Evolutionary conservation across 2,113 vertebrate species (phyloP).

Genomic region (Lagopus leucura): DNA sequence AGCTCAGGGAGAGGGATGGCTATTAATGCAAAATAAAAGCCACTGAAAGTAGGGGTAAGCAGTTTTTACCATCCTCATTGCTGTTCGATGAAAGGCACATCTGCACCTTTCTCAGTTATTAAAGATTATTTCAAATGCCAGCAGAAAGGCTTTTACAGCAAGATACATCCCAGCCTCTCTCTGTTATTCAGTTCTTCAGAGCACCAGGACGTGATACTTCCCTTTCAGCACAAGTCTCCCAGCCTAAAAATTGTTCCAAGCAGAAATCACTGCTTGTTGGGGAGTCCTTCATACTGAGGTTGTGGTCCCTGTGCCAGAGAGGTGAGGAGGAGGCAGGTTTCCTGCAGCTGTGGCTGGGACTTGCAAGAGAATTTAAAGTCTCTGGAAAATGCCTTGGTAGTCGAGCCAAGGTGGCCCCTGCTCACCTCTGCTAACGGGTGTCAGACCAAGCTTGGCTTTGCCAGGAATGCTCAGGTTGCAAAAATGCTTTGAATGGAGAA

Average conservation of each 20-base stretch:
- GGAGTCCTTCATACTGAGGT: neutral
- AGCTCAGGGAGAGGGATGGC: slow-evolving; percentile 34
- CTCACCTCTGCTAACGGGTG: fast-evolving
- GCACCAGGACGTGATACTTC: neutral
- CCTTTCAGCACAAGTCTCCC: neutral
- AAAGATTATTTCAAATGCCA: slow-evolving; percentile 34
- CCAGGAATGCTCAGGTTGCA: neutral
- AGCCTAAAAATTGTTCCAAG: neutral
- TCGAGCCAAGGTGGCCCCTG: neutral
- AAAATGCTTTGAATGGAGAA: neutral
- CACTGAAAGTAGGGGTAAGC: slow-evolving; percentile 46
- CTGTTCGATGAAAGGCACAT: slow-evolving; percentile 44
- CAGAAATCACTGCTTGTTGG: neutral
- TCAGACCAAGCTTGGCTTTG: neutral
- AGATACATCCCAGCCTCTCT: neutral
- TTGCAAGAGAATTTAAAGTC: neutral
- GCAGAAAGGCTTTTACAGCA: slow-evolving; percentile 7
- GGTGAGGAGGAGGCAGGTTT: neutral
- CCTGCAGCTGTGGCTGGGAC: neutral
- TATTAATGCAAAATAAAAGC: slow-evolving; percentile 35
- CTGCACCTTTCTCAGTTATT: slow-evolving; percentile 54
- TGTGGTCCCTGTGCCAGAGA: neutral
- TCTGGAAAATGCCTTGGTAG: neutral
- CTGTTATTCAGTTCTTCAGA: neutral
- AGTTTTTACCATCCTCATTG: neutral